These are phyloP conservation scores for Drosophila monieri DNA, from an alignment of 2,888 invertebrate species.

Conservation along the genomic window DNA sequence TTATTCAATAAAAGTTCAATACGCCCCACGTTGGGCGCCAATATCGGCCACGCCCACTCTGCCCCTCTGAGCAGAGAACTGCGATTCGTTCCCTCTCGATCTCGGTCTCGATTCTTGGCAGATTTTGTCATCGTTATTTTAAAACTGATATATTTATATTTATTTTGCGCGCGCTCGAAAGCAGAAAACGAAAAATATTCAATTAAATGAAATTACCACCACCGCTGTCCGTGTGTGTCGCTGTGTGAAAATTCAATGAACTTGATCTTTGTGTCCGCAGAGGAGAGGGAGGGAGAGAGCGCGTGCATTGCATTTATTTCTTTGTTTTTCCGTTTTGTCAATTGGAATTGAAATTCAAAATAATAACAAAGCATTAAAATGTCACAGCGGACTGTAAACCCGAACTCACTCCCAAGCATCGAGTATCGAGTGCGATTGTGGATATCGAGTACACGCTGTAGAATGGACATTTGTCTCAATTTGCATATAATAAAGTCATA, in stretches of 20 bases:
- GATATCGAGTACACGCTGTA: slow-evolving; percentile 36
- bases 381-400: slow-evolving; percentile 50
- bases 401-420: slow-evolving; percentile 15
- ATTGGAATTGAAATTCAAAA: slow-evolving; percentile 59
- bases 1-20: slow-evolving; percentile 26
- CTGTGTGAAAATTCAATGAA: slow-evolving; percentile 77
- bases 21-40: slow-evolving; percentile 23
- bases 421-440: slow-evolving; percentile 24
- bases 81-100: slow-evolving; percentile 29
- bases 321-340: slow-evolving; percentile 21
- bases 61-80: not conserved
- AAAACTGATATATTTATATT: slow-evolving; percentile 60
- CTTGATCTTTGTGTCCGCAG: slow-evolving; percentile 69
- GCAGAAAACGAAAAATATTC: slow-evolving; percentile 51
- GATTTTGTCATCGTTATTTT: slow-evolving; percentile 83
- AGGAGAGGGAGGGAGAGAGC: slow-evolving; percentile 4
- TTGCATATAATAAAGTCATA: slow-evolving; percentile 74
- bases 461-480: slow-evolving; percentile 60
- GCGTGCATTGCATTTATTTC: slow-evolving; percentile 57
- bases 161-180: slow-evolving; percentile 43
- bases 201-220: slow-evolving; percentile 61
- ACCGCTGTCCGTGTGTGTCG: slow-evolving; percentile 38
- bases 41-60: slow-evolving; percentile 23
- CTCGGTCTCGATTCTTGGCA: slow-evolving; percentile 18
- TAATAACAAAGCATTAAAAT: slow-evolving; percentile 61